Percentiles rank a stretch among this genome's conserved stretches.
phyloP scores from a whole-genome alignment of 2,797 vertebrate species.

The Mus minutoides region DNA sequence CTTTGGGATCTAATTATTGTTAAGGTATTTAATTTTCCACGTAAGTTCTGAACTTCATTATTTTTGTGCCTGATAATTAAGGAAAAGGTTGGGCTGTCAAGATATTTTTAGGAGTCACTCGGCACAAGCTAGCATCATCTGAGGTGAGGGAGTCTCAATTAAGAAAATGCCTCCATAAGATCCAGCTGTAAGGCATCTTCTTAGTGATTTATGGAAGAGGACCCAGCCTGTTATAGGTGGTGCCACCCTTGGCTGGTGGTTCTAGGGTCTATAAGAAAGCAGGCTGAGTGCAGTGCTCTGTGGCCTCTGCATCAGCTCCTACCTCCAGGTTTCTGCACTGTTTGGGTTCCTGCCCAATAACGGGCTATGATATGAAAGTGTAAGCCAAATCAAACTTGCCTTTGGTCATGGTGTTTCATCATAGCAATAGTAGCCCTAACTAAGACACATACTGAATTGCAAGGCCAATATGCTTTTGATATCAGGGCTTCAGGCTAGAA shows the following conservation, averaged over 20 bases:
- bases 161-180: background rate
- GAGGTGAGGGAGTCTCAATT: background rate
- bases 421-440: background rate
- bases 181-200: background rate
- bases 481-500: background rate
- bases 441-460: background rate
- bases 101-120: slow-evolving; percentile 42
- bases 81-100: background rate
- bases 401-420: background rate
- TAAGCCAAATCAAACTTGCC: background rate
- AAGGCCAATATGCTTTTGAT: background rate
- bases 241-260: background rate
- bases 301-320: background rate
- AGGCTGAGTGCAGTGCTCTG: background rate
- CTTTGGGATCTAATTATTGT: background rate
- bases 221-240: background rate
- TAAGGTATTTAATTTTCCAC: slow-evolving; percentile 15
- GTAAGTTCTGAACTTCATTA: slow-evolving; percentile 31
- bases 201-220: background rate
- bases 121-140: background rate
- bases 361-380: background rate
- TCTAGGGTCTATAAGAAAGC: background rate
- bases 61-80: slow-evolving; percentile 44
- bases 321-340: background rate
- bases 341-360: background rate